Conservation (phyloP, 2,888 invertebrate genomes). For the Drosophila borealis region DNA sequence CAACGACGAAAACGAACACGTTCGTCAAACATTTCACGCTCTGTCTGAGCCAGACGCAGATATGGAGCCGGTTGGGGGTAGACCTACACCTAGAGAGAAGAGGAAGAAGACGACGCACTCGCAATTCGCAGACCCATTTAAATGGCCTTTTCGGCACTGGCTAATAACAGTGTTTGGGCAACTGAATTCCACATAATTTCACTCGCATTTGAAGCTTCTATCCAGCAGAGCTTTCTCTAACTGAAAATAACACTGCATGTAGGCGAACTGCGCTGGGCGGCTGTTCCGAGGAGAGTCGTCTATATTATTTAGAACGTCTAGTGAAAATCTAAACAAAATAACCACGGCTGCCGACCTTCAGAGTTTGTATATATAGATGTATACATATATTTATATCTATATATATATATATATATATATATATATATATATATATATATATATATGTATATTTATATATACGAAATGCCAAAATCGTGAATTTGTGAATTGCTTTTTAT, state of each 20-base stretch:
- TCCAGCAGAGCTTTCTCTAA: conserved; percentile 60
- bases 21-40: conserved; percentile 63
- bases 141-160: conserved; percentile 68
- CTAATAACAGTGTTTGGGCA: conserved; percentile 64
- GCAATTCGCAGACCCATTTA: conserved; percentile 43
- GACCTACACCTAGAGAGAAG: conserved; percentile 27
- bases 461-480: conserved; percentile 62
- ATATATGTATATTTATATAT: conserved; percentile 45
- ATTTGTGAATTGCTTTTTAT: conserved; percentile 78
- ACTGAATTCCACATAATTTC: conserved; percentile 68
- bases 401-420: background rate
- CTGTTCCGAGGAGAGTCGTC: conserved; percentile 9
- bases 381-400: conserved; percentile 56
- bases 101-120: conserved; percentile 6
- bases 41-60: conserved; percentile 48
- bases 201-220: conserved; percentile 47
- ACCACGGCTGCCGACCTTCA: conserved; percentile 74
- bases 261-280: conserved; percentile 4
- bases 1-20: conserved; percentile 20
- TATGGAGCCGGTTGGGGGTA: conserved; percentile 19
- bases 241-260: conserved; percentile 16
- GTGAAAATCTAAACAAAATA: conserved; percentile 77
- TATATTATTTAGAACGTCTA: conserved; percentile 70
- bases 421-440: conserved; percentile 57
- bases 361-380: conserved; percentile 64